Evolutionary conservation across 2,888 invertebrate species (phyloP), one percentile per base, ranked within the genome.

Genomic region (Agrochola macilenta): DNA sequence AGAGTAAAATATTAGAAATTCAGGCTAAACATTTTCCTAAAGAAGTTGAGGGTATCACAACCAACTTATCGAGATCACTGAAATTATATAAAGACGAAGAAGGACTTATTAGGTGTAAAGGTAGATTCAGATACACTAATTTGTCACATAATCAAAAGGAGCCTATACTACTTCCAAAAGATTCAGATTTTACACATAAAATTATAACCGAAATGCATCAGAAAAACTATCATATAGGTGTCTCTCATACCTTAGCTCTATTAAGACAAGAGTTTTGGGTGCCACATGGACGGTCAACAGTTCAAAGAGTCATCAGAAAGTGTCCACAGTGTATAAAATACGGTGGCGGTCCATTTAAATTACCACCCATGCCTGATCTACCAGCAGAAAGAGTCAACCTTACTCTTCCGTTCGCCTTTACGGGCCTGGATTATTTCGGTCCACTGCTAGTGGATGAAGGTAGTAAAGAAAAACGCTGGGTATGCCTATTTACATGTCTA

Each of bases 331-430:
- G 66, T 58, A 52, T 49, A 46, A 74, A 66, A 54, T 74, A 74
- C 35, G 58, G 58, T 49, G 73, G 65, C 8, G 46, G 66, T 35
- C 57, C 73, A 65, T 73, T 73, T 46, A 73, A 73, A 46, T 65
- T 73, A 23, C 65, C 65, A 46, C 64, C 64, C 0, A 73, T 73
- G 73, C 73, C 64, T 30, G 73, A 73, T 58, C 64, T 73, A 58
- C 57, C 65, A 73, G 17, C 65, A 58, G 65, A 65, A 52, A 57
- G 65, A 58, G 73, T 73, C 20, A 57, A 46, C n/a, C 39, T 54
- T 39, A 72, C 54, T 63, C 66, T 66, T 30, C 49, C 49, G 49
- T 66, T 66, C 23, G 30, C 49, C 20, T 66, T 30, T 52, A 66
- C 66, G 11, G 52, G 66, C 66, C 52, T 68, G 30, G 68, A 52